Conservation (phyloP, 2,113 vertebrate genomes). For the Sardina pilchardus region DNA sequence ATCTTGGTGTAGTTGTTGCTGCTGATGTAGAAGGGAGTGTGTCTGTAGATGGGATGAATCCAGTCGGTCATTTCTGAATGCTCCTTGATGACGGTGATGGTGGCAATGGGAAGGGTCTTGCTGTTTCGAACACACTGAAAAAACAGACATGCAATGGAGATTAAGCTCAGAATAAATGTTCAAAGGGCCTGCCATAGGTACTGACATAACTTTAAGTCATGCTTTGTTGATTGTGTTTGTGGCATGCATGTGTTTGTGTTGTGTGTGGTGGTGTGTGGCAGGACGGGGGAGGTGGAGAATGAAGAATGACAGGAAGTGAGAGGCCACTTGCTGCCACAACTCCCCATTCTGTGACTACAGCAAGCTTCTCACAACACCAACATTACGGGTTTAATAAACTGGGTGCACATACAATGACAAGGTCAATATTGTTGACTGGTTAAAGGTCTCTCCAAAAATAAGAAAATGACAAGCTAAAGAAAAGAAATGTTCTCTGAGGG, state of each 20-base stretch:
- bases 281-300: no score
- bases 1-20: slow-evolving; percentile 72
- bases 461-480: no score
- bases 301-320: no score
- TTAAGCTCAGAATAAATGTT: background rate
- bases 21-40: slow-evolving; percentile 66
- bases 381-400: no score
- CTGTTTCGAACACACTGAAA: slow-evolving; percentile 71
- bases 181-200: no score
- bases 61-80: slow-evolving; percentile 72
- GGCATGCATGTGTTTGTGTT: background rate
- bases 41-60: slow-evolving; percentile 61
- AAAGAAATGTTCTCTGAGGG: no score
- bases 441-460: no score
- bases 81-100: slow-evolving; percentile 63
- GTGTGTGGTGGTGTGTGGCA: background rate
- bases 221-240: background rate
- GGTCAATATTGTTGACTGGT: no score
- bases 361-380: no score
- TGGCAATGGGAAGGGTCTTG: slow-evolving; percentile 50
- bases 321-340: no score
- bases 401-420: no score
- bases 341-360: no score
- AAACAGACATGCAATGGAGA: background rate
- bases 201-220: background rate